phyloP scores from a whole-genome alignment of 2,113 vertebrate genomes.

The Sardina pilchardus region DNA sequence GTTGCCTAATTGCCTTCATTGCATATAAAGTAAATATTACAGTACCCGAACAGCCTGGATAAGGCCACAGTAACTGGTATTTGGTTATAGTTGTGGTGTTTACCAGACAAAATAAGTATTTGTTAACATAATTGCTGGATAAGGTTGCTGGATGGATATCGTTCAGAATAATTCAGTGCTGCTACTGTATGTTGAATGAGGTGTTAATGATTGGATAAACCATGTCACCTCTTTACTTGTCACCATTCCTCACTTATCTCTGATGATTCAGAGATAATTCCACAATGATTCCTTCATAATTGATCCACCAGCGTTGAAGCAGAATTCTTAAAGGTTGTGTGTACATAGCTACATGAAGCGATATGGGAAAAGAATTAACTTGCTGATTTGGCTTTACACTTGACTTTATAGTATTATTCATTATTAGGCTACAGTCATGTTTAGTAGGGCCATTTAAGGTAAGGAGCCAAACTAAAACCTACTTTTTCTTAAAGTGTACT shows the following conservation, averaged over 20 bases:
- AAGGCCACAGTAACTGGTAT: background rate
- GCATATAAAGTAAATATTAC: background rate
- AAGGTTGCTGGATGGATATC: background rate
- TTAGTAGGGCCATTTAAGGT: too few relatives aligned
- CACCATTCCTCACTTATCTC: background rate
- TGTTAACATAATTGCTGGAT: background rate
- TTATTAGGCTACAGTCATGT: too few relatives aligned
- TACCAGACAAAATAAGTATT: too few relatives aligned
- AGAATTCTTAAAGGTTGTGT: too few relatives aligned
- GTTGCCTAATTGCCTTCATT: background rate
- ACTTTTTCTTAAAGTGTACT: background rate
- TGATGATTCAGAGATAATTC: too few relatives aligned
- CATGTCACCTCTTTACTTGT: background rate
- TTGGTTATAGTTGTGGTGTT: too few relatives aligned
- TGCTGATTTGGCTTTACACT: too few relatives aligned
- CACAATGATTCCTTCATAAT: background rate
- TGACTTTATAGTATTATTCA: too few relatives aligned
- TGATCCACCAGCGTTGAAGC: background rate
- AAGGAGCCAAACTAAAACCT: too few relatives aligned
- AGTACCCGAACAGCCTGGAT: background rate
- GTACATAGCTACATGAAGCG: too few relatives aligned
- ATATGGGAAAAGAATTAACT: too few relatives aligned
- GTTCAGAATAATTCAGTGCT: too few relatives aligned
- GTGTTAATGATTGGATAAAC: background rate
- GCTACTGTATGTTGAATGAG: background rate